phyloP scores from a whole-genome alignment of 2,113 vertebrate species.

The Hiodon alosoides region DNA sequence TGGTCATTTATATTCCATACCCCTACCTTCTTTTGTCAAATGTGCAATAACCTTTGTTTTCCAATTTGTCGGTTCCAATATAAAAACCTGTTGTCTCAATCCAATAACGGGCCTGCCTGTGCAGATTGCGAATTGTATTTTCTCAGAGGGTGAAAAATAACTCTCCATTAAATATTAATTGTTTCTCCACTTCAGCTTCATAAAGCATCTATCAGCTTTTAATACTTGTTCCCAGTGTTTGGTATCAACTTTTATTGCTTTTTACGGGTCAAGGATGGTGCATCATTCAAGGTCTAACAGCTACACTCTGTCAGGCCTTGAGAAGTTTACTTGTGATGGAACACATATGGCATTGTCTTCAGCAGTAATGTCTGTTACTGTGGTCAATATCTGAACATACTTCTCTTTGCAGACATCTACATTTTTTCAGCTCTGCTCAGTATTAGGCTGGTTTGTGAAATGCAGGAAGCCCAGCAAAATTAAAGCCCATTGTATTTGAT shows the following conservation, averaged over 20 bases:
- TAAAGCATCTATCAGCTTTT: constrained; percentile 13
- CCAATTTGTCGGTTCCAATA: constrained; percentile 34
- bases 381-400: background rate
- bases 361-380: background rate
- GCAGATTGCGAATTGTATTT: constrained; percentile 37
- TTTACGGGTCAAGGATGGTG: constrained; percentile 11
- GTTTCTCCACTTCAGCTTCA: constrained; percentile 25
- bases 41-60: constrained; percentile 37
- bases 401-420: no score
- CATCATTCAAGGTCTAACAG: background rate
- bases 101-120: constrained; percentile 30
- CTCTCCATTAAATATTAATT: constrained; percentile 47
- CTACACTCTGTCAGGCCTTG: background rate
- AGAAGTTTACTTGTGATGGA: background rate
- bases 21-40: constrained; percentile 13
- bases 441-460: background rate
- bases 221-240: background rate
- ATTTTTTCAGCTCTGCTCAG: background rate
- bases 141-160: constrained; percentile 33
- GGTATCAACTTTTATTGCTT: constrained; percentile 7
- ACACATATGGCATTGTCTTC: background rate
- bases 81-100: constrained; percentile 25
- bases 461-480: background rate
- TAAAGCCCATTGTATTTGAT: background rate
- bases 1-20: constrained; percentile 26